A percentile compares a stretch with the other conserved stretches of the same genome.
Conservation (phyloP, 2,797 vertebrate genomes). For the Enteromius unitaeniatus region DNA sequence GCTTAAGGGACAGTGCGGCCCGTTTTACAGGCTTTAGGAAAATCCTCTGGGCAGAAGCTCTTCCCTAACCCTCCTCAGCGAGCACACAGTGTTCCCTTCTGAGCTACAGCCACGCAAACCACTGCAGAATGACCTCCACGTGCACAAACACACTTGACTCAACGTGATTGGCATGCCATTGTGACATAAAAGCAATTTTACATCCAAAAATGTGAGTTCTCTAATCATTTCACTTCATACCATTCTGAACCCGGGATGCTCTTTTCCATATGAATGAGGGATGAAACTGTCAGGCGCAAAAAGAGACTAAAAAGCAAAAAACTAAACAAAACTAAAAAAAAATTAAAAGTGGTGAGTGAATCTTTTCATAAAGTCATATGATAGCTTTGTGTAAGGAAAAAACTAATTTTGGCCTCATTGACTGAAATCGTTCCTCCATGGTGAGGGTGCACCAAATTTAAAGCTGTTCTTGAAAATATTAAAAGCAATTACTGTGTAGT, state of each 20-base stretch:
- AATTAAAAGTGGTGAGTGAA: not conserved
- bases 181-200: not conserved
- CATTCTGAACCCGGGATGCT: too few species aligned
- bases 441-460: too few species aligned
- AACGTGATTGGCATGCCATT: constrained; percentile 12
- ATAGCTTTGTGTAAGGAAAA: too few species aligned
- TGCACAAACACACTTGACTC: not conserved
- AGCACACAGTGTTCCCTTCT: constrained; percentile 43
- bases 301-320: not conserved
- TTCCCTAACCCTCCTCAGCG: constrained; percentile 54
- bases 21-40: constrained; percentile 62
- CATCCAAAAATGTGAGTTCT: not conserved
- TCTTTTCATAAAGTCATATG: not conserved
- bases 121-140: not conserved
- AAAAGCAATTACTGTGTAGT: not conserved
- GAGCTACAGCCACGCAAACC: constrained; percentile 32
- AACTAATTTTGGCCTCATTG: not conserved
- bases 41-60: constrained; percentile 56
- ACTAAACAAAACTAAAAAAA: too few species aligned
- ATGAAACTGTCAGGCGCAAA: not conserved
- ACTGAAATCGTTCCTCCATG: not conserved
- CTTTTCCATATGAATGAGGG: not conserved
- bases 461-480: not conserved
- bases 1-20: constrained; percentile 55
- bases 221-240: not conserved